Percentiles rank a stretch among this genome's conserved stretches.
phyloP scores from a whole-genome alignment of 2,797 vertebrate species.

The Acrossocheilus fasciatus region DNA sequence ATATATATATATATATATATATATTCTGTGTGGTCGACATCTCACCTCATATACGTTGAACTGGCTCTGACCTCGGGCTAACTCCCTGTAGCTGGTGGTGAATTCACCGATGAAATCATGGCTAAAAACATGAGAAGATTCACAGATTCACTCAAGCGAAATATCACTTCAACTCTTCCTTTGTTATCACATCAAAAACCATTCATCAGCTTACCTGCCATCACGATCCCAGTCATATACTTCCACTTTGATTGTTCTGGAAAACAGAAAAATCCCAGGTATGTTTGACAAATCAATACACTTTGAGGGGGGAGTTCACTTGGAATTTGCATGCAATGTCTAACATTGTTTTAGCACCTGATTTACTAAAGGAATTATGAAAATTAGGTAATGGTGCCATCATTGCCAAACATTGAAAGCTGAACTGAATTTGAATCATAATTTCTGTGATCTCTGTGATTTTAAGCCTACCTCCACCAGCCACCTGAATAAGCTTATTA shows the following conservation, averaged over 20 bases:
- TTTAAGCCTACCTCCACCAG: background rate
- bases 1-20: no score
- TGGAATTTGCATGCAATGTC: background rate
- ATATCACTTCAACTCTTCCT: background rate
- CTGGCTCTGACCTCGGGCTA: conserved; percentile 92
- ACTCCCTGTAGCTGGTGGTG: conserved; percentile 94
- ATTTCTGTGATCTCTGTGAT: background rate
- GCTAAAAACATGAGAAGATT: conserved; percentile 73
- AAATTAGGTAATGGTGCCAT: no score
- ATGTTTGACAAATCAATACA: background rate
- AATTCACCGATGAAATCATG: conserved; percentile 98
- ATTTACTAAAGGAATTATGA: background rate
- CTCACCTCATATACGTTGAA: conserved; percentile 95
- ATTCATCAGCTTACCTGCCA: conserved; percentile 84
- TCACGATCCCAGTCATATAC: conserved; percentile 96
- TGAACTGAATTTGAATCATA: background rate
- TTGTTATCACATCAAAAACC: background rate
- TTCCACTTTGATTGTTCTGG: conserved; percentile 96
- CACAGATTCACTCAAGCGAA: background rate
- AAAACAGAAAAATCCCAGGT: conserved; percentile 25
- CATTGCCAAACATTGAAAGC: background rate
- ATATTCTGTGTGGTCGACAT: background rate
- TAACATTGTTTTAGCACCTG: background rate
- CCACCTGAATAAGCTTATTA: background rate
- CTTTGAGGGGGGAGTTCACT: background rate